Conservation (phyloP, 1,140 invertebrate species). For the Drosophila serrata region DNA sequence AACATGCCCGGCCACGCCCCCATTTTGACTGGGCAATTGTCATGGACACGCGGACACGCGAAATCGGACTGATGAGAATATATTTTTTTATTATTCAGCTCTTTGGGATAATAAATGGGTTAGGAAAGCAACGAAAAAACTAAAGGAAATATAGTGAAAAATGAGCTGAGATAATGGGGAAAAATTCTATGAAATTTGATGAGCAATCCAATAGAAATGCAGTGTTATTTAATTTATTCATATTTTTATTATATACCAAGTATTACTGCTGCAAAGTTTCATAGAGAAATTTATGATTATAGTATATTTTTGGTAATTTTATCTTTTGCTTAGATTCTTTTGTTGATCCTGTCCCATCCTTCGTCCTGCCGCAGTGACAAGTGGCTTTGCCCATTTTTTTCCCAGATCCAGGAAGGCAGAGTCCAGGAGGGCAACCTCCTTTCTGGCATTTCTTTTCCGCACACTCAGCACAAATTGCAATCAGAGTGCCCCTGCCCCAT, state of each 20-base stretch:
- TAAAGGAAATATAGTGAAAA: neutral
- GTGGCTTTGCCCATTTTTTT: conserved; percentile 40
- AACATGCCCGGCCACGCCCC: conserved; percentile 63
- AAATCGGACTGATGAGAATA: conserved; percentile 42
- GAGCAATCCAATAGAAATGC: neutral
- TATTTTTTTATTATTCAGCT: conserved; percentile 9
- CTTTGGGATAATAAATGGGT: conserved; percentile 31
- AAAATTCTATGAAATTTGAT: neutral
- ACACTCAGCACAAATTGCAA: conserved; percentile 76
- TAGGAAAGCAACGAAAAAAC: neutral
- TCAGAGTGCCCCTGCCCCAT: conserved; percentile 50
- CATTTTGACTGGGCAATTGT: conserved; percentile 61
- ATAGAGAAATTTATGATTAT: no score
- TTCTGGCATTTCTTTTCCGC: conserved; percentile 55
- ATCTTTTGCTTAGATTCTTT: neutral
- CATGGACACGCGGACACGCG: conserved; percentile 46
- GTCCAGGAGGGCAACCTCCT: conserved; percentile 37
- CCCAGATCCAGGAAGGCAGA: conserved; percentile 1
- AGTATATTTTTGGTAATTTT: neutral
- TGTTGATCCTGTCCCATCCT: conserved; percentile 1
- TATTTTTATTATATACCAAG: neutral
- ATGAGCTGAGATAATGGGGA: neutral
- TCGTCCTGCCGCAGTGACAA: conserved; percentile 5
- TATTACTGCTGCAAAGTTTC: no score
- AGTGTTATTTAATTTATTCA: neutral